These are phyloP conservation scores for Bimastos eiseni DNA, from an alignment of 2,888 invertebrate species.

Conservation along the genomic window DNA sequence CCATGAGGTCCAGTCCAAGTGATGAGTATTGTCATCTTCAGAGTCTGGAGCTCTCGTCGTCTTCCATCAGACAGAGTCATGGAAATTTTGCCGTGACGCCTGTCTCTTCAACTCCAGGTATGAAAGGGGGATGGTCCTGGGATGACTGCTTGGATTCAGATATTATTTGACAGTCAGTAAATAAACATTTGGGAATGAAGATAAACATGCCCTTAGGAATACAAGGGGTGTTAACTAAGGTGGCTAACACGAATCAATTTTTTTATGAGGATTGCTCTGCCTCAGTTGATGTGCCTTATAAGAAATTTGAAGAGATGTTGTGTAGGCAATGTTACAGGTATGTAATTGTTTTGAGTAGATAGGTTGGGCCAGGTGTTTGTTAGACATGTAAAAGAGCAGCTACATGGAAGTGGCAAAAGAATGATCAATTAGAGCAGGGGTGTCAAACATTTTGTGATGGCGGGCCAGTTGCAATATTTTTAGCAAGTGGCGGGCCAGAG, in stretches of 20 bases:
- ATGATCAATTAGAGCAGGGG: no score
- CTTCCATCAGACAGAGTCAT: not conserved
- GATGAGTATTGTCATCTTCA: not conserved
- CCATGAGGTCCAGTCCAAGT: not conserved
- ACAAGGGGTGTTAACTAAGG: not conserved
- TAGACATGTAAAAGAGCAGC: no score
- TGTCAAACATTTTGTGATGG: no score
- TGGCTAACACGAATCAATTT: not conserved
- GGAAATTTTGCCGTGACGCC: not conserved
- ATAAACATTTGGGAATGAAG: not conserved
- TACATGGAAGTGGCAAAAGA: no score
- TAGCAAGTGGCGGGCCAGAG: no score
- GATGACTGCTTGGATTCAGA: not conserved
- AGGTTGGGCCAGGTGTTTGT: no score
- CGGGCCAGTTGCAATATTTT: no score
- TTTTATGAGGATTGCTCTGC: not conserved
- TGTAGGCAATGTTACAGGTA: not conserved
- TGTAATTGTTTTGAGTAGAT: not conserved
- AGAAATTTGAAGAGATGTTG: not conserved
- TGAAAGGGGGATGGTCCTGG: not conserved
- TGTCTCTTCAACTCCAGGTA: slow-evolving; percentile 5
- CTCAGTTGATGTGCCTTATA: not conserved
- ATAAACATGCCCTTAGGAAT: not conserved
- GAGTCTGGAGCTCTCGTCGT: not conserved
- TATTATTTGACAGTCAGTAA: not conserved